Evolutionary conservation across 2,797 vertebrate genomes (phyloP), one percentile per base, ranked within the genome.

Genomic region (Rallus crepitans): DNA sequence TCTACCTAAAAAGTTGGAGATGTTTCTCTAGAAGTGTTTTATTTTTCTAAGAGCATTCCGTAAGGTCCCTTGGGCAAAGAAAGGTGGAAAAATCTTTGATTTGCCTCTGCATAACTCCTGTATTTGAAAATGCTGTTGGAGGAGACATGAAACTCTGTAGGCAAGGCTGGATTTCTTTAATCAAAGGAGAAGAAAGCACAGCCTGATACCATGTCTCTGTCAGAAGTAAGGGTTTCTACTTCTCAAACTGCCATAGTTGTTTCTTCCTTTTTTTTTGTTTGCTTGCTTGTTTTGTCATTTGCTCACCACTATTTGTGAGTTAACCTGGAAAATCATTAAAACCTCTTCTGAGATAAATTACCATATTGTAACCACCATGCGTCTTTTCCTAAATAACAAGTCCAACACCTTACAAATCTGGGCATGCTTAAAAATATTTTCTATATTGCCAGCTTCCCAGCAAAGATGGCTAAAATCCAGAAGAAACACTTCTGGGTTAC

Each of bases 21-120:
- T 50, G 6, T 28, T 89, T 69, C n/a, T 89, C 16, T 39, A 80
- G 28, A 19, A 73, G 9, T 24, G 1, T 11, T 90, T 80, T 60
- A n/a, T 57, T 61, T 87, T 57, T 70, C 14, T 61, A 56, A 83
- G 24, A 64, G 6, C 11, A 23, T 72, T 39, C 19, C 28, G 1
- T 53, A 35, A 0, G 0, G 35, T 64, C 19, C 6, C 12, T 68
- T 71, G 24, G 13, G 28, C 42, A 72, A 83, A 13, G 6, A 81
- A 85, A 66, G 25, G 5, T 3, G 10, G 39, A 82, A 88, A 55
- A 21, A 37, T 16, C 24, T 80, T 89, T 83, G 27, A 65, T 86
- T 87, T 73, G 1, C 15, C 23, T 77, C 5, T 87, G 45, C 5
- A 25, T 70, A 40, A 73, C 23, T 70, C 18, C 18, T 69, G 12